Percentiles rank a stretch among this genome's conserved stretches.
phyloP scores from a whole-genome alignment of 92 coral and sea anemone genomes.

The Siderastrea radians region DNA sequence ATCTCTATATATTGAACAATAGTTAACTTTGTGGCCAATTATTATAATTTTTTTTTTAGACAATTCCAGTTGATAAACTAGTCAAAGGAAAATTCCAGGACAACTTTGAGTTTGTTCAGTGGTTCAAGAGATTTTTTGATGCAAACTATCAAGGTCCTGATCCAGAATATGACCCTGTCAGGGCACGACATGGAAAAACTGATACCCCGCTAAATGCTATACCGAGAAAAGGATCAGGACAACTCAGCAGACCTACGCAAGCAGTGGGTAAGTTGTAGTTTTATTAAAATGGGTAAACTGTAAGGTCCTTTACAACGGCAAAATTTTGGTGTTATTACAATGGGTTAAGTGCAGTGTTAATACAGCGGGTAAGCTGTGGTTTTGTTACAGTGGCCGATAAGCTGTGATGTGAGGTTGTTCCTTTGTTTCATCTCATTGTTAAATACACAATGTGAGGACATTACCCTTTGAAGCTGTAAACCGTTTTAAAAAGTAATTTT shows the following conservation, averaged over 20 bases:
- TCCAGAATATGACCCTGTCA: slow-evolving; percentile 88
- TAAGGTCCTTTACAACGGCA: background rate
- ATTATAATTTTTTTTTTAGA: slow-evolving; percentile 43
- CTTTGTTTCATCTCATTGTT: no score
- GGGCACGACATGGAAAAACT: slow-evolving; percentile 88
- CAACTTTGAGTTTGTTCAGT: slow-evolving; percentile 99
- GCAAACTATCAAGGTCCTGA: slow-evolving; percentile 95
- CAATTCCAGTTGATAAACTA: slow-evolving; percentile 90
- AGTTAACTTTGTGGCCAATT: background rate
- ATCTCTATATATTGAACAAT: background rate
- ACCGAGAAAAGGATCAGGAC: slow-evolving; percentile 46
- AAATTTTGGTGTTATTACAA: background rate
- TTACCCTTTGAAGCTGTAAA: no score
- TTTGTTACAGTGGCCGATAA: background rate
- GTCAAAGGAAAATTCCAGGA: slow-evolving; percentile 99
- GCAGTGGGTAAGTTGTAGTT: background rate
- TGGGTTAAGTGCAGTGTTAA: background rate
- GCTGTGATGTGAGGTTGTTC: no score
- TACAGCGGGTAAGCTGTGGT: no score
- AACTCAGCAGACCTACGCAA: slow-evolving; percentile 14
- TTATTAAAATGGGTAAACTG: no score
- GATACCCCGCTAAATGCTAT: slow-evolving; percentile 53
- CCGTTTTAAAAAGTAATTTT: no score
- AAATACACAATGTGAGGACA: no score
- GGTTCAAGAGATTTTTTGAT: slow-evolving; percentile 99